phyloP scores from a whole-genome alignment of 1,140 invertebrate species.

The Epicauta chinensis region DNA sequence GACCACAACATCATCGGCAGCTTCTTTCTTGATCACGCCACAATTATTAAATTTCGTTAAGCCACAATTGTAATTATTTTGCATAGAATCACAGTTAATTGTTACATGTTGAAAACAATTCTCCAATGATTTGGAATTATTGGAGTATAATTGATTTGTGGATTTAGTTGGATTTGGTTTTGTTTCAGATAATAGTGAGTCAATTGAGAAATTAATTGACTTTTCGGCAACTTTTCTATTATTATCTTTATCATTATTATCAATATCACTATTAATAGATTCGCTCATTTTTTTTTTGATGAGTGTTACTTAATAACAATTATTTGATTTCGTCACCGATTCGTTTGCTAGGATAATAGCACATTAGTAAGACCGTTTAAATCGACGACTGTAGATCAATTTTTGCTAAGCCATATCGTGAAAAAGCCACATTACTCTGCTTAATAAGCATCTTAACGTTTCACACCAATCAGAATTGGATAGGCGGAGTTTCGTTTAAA shows the following conservation, averaged over 20 bases:
- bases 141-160: too few relatives aligned
- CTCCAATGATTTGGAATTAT: too few relatives aligned
- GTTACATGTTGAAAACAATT: too few relatives aligned
- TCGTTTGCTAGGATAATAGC: too few relatives aligned
- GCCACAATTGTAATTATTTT: too few relatives aligned
- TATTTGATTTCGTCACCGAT: too few relatives aligned
- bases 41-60: too few relatives aligned
- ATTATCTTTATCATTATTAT: background rate
- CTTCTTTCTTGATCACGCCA: conserved; percentile 1
- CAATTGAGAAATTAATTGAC: conserved; percentile 8
- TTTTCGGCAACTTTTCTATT: background rate
- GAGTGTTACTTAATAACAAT: too few relatives aligned
- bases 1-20: conserved; percentile 1
- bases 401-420: background rate
- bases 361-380: background rate
- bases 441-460: background rate
- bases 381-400: background rate
- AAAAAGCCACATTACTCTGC: background rate
- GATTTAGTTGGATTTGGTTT: background rate
- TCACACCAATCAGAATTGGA: conserved; percentile 11
- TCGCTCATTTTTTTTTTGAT: background rate
- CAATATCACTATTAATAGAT: background rate
- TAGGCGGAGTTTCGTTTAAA: conserved; percentile 11
- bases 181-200: conserved; percentile 1
- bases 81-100: background rate